Base-by-base conservation (phyloP, 1,140 invertebrate genomes). In the Daktulosphaira vitifoliae region DNA sequence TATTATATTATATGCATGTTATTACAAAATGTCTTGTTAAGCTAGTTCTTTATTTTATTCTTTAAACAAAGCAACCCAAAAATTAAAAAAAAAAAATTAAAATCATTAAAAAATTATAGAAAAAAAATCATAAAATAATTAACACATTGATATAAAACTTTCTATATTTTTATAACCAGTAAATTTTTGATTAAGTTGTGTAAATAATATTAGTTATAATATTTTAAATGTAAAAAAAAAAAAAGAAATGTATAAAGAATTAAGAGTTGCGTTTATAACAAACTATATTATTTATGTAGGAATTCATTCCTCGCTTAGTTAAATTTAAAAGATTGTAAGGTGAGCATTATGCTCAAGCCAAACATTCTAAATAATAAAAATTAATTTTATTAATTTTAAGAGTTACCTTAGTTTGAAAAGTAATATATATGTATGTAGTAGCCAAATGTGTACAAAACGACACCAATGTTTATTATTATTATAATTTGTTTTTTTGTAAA, bases 281-380 rank as follows among this genome's bases (percentile, higher is more conserved):
- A 37, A 44, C n/a, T 7, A 44, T n/a, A 44, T n/a, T 16, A 39
- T 62, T 29, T 62, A 46, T 62, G 56, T 62, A 29, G 56, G 56
- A 62, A 62, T 46, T 62, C 56, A 62, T 62, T 62, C 56, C 56
- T 62, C 56, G 56, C 56, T 62, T 62, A 62, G 56, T 46, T 62
- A 62, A 62, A 48, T 62, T 48, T 46, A 62, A 5, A 3, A 15
- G 16, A 48, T 62, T 62, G 56, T 62, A 46, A 33, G 29, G 3
- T 48, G 16, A 33, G 23, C 26, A 25, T n/a, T 18, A 20, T 25
- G 8, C 56, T 62, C 23, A 6, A 18, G 56, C 25, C 39, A 44
- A 26, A 29, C 53, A 56, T n/a, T 56, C n/a, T 56, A 56, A 56
- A 18, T 22, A 20, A 44, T 56, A 54, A 38, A 54, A 25, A 46